phyloP scores from a whole-genome alignment of 35 echinoderm and acorn worm genomes.

The Hemicentrotus pulcherrimus region DNA sequence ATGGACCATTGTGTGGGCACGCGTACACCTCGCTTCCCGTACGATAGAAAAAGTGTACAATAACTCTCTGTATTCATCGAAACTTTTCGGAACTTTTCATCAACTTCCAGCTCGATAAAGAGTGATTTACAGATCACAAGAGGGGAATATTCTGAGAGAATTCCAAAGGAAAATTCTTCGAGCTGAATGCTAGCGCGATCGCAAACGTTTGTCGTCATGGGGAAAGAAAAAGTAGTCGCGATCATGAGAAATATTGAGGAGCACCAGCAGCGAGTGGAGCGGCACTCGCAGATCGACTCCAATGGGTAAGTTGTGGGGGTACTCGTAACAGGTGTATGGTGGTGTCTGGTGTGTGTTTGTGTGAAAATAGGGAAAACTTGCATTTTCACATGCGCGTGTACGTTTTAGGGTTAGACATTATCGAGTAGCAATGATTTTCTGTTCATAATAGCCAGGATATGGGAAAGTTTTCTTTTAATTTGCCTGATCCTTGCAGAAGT shows the following conservation, averaged over 20 bases:
- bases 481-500: too few species aligned
- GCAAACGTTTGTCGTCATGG: conserved; percentile 12
- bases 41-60: neutral
- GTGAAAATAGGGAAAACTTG: too few species aligned
- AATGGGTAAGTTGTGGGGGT: conserved; percentile 39
- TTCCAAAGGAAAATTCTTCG: neutral
- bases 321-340: conserved; percentile 2
- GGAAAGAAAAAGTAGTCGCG: conserved; percentile 32
- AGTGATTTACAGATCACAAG: neutral
- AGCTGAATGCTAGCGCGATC: neutral
- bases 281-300: conserved; percentile 32
- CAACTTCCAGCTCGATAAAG: neutral
- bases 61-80: neutral
- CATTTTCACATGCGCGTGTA: too few species aligned
- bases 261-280: neutral
- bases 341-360: neutral
- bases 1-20: neutral
- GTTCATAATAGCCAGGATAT: too few species aligned
- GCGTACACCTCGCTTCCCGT: neutral
- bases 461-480: too few species aligned
- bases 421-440: too few species aligned
- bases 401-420: too few species aligned
- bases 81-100: neutral
- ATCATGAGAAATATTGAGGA: conserved; percentile 27
- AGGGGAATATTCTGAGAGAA: neutral